Conservation (phyloP, 2,797 vertebrate species). For the Sebastes steindachneri region DNA sequence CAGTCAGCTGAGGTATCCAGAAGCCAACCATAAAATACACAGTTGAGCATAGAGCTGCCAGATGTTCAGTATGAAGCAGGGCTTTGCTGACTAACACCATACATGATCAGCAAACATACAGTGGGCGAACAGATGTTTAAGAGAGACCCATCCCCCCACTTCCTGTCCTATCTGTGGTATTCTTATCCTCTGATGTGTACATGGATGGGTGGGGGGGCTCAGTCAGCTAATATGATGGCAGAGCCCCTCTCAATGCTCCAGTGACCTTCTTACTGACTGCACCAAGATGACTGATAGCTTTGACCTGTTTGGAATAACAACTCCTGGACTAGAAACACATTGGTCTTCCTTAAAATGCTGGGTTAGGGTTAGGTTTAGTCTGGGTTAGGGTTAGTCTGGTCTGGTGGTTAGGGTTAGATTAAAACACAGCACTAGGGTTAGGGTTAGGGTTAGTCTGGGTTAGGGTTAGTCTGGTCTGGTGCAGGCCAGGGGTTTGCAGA, state of each 20-base stretch:
- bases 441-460: no score
- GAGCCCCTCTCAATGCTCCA: neutral
- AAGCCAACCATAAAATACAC: neutral
- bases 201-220: neutral
- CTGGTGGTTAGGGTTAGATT: no score
- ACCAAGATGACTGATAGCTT: conserved; percentile 58
- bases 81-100: conserved; percentile 27
- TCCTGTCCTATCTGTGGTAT: conserved; percentile 48
- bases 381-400: no score
- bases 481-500: neutral
- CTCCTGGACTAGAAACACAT: conserved; percentile 31
- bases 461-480: no score
- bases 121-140: conserved; percentile 52
- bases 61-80: conserved; percentile 33
- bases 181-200: conserved; percentile 24
- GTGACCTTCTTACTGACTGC: conserved; percentile 15
- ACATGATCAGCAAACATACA: conserved; percentile 33
- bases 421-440: no score
- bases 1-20: conserved; percentile 1
- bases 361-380: conserved; percentile 6
- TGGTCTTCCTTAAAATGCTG: conserved; percentile 40
- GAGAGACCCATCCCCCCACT: conserved; percentile 10
- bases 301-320: conserved; percentile 51
- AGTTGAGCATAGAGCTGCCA: conserved; percentile 25
- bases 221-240: conserved; percentile 4